Conservation (phyloP, 2,888 invertebrate species). For the Aspidapion aeneum region DNA sequence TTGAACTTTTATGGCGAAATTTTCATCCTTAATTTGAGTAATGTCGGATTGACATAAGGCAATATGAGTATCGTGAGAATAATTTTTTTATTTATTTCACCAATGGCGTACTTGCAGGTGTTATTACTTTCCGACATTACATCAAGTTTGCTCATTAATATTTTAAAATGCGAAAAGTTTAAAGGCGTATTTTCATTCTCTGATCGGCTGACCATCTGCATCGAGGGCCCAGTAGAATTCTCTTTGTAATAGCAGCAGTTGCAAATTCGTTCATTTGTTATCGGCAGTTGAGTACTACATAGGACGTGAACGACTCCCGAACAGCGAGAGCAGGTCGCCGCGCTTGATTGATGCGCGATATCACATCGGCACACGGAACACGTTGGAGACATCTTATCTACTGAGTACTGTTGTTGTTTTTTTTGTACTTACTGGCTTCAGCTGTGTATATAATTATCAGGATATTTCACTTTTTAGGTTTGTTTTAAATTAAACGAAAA, state of each 20-base stretch:
- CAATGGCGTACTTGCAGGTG: neutral
- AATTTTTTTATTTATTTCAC: neutral
- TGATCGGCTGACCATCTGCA: neutral
- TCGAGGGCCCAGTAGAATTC: neutral
- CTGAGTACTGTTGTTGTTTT: too few species aligned
- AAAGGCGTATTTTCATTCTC: neutral
- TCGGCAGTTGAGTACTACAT: neutral
- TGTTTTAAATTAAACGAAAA: neutral
- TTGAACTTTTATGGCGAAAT: too few species aligned
- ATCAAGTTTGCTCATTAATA: neutral
- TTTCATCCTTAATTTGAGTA: neutral
- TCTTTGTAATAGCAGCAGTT: neutral
- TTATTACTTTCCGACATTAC: neutral
- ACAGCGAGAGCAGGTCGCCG: neutral
- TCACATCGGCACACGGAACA: neutral
- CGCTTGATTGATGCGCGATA: neutral
- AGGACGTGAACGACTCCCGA: neutral
- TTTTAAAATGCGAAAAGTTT: neutral
- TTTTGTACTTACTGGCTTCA: neutral
- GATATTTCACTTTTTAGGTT: neutral
- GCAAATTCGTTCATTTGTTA: neutral
- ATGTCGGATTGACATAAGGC: neutral
- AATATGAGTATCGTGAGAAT: neutral
- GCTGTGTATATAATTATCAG: neutral
- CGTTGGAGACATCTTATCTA: neutral